A percentile compares a stretch with the other conserved stretches of the same genome.
Conservation (phyloP, 1,140 invertebrate genomes). For the Ceratina calcarata region DNA sequence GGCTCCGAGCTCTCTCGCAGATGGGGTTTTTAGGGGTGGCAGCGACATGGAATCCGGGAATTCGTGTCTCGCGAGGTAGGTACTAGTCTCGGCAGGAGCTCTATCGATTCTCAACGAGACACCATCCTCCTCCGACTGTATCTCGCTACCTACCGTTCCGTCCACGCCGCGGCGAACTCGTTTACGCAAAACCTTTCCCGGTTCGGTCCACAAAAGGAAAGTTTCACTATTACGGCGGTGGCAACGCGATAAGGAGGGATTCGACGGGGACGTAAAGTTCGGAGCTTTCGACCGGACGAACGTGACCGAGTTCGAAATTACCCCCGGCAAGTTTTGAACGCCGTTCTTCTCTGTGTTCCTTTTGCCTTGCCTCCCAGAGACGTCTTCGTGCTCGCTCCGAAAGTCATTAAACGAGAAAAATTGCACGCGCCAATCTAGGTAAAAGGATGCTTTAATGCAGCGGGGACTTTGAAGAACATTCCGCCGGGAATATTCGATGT, state of each 20-base stretch:
- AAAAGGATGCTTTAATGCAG: not conserved
- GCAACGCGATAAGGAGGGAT: conserved; percentile 16
- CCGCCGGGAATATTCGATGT: conserved; percentile 1
- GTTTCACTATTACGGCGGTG: conserved; percentile 3
- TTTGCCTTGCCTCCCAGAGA: not conserved
- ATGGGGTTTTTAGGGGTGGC: conserved; percentile 67
- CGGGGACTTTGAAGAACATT: not conserved
- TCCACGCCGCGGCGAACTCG: conserved; percentile 35
- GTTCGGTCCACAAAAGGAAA: conserved; percentile 17
- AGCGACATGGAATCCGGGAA: conserved; percentile 69
- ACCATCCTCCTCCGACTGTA: conserved; percentile 60
- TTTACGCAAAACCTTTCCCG: conserved; percentile 42
- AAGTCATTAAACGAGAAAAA: conserved; percentile 1
- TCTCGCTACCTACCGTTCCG: conserved; percentile 40
- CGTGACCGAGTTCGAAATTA: conserved; percentile 43
- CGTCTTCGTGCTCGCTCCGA: not conserved
- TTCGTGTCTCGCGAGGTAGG: conserved; percentile 67
- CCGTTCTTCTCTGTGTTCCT: not conserved
- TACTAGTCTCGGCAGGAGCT: conserved; percentile 64
- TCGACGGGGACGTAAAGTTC: conserved; percentile 28
- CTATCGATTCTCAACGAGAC: conserved; percentile 71
- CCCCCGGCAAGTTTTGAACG: conserved; percentile 6
- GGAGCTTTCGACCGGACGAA: conserved; percentile 22
- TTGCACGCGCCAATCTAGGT: not conserved
- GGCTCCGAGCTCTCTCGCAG: conserved; percentile 42